phyloP scores from a whole-genome alignment of 2,797 vertebrate species.

The Coregonus ussuriensis region DNA sequence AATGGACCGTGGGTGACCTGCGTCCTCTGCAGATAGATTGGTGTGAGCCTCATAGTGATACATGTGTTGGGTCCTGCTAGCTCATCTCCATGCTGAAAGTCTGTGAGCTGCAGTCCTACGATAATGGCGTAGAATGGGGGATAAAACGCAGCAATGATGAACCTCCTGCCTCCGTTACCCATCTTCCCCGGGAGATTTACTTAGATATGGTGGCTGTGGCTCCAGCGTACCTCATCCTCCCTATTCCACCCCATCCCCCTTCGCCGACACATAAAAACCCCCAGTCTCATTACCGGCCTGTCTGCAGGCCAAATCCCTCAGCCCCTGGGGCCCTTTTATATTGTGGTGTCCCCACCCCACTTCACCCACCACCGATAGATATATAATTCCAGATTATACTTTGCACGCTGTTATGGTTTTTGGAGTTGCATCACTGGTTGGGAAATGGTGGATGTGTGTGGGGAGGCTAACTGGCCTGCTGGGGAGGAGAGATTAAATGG shows the following conservation, averaged over 20 bases:
- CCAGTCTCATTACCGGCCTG: slow-evolving; percentile 30
- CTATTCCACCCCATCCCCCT: slow-evolving; percentile 10
- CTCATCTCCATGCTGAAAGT: slow-evolving; percentile 40
- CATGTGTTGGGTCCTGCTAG: slow-evolving; percentile 47
- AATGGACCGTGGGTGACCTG: not conserved
- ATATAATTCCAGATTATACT: slow-evolving; percentile 15
- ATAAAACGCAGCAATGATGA: slow-evolving; percentile 55
- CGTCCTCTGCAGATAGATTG: not conserved
- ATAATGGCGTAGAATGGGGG: slow-evolving; percentile 35
- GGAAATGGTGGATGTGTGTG: not conserved
- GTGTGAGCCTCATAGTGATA: slow-evolving; percentile 49
- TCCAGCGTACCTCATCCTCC: not conserved
- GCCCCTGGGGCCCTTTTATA: slow-evolving; percentile 14
- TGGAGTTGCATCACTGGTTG: not conserved
- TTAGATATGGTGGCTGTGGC: not conserved
- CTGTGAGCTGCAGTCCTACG: slow-evolving; percentile 26
- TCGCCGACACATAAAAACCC: not conserved
- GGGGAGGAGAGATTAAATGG: not conserved
- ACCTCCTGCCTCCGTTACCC: slow-evolving; percentile 38
- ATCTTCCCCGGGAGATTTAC: slow-evolving; percentile 42
- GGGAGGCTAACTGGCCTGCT: not conserved
- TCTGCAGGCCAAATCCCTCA: slow-evolving; percentile 24
- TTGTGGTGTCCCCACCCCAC: not conserved
- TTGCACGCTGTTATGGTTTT: not conserved
- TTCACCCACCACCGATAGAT: not conserved